A percentile compares a stretch with the other conserved stretches of the same genome.
Evolutionary conservation across 2,797 vertebrate species (phyloP).

Genomic region (Anolis apletophallus): DNA sequence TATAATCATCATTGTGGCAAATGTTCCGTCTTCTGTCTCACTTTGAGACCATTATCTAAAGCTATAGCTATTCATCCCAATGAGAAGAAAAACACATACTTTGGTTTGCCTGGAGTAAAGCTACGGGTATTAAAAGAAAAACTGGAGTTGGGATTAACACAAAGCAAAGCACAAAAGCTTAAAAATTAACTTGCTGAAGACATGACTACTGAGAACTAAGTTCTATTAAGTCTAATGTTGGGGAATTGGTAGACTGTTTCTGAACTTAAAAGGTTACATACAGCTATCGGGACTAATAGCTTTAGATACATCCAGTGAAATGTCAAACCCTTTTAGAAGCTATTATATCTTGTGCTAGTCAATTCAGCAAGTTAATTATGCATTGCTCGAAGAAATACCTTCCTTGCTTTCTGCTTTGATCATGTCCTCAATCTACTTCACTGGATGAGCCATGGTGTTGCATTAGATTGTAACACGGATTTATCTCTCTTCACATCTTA

Average conservation of each 20-base stretch:
- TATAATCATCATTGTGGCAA: neutral
- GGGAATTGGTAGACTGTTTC: neutral
- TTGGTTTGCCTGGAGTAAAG: neutral
- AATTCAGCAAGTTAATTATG: neutral
- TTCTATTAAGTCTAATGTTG: no score
- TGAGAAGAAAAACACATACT: neutral
- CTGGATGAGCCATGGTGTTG: neutral
- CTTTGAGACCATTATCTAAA: neutral
- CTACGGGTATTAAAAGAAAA: neutral
- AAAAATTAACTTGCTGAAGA: neutral
- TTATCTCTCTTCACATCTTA: neutral
- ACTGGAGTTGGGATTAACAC: neutral
- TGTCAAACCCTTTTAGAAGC: neutral
- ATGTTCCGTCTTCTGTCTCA: neutral
- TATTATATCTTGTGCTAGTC: neutral
- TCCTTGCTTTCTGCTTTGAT: neutral
- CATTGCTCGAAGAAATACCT: neutral
- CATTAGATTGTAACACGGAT: neutral
- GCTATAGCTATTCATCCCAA: neutral
- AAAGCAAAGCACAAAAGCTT: neutral
- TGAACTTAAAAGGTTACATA: neutral
- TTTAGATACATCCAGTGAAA: no score
- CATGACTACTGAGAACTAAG: neutral
- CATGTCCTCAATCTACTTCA: neutral
- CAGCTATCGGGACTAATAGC: neutral